A percentile compares a stretch with the other conserved stretches of the same genome.
Conservation (phyloP, 2,797 vertebrate species). For the Myripristis murdjan region DNA sequence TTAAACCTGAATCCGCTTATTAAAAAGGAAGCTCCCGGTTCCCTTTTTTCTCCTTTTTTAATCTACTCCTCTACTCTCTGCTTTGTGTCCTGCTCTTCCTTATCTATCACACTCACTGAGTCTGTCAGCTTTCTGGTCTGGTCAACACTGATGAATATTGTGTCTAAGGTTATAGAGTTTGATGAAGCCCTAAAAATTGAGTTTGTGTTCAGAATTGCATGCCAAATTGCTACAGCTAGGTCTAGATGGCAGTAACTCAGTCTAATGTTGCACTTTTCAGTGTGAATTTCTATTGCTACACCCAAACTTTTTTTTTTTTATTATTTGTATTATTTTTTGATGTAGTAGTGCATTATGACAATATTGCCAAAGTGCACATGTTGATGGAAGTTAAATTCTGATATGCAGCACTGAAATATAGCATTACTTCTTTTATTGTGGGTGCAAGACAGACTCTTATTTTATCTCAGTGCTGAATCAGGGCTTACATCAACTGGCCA, state of each 20-base stretch:
- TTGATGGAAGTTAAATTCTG: constrained; percentile 34
- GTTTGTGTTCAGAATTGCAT: constrained; percentile 18
- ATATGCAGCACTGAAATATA: constrained; percentile 27
- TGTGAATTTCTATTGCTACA: constrained; percentile 18
- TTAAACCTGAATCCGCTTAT: constrained; percentile 67
- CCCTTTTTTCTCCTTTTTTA: constrained; percentile 30
- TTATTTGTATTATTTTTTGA: constrained; percentile 1
- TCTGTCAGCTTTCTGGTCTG: constrained; percentile 33
- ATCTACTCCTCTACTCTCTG: constrained; percentile 50
- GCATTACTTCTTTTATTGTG: constrained; percentile 44
- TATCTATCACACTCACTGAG: constrained; percentile 48
- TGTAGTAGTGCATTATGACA: constrained; percentile 27
- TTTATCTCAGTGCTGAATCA: constrained; percentile 46
- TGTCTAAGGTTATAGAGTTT: constrained; percentile 37
- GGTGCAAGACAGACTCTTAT: constrained; percentile 37
- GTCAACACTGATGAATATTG: constrained; percentile 10
- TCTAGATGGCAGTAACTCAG: constrained; percentile 16
- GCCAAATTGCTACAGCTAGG: constrained; percentile 22
- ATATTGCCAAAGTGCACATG: constrained; percentile 17
- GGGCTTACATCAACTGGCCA: constrained; percentile 62
- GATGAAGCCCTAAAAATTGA: constrained; percentile 39
- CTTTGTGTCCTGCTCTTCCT: constrained; percentile 39
- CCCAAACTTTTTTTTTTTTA: constrained; percentile 12
- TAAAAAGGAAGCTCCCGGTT: constrained; percentile 50
- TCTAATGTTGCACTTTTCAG: constrained; percentile 17